Conservation (phyloP, 2,797 vertebrate genomes). For the Sorex maritimensis region DNA sequence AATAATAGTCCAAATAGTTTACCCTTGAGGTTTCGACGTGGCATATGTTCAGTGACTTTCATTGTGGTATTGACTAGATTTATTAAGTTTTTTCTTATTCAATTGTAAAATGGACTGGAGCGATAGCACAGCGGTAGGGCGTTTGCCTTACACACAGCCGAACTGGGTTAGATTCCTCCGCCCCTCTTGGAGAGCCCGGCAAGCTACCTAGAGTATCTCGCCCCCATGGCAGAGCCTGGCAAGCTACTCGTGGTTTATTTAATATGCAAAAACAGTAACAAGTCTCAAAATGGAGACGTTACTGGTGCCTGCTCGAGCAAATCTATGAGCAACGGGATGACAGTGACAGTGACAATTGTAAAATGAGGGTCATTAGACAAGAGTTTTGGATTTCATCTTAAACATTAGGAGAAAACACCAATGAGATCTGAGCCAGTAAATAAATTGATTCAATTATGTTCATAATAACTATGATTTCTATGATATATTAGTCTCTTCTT, state of each 20-base stretch:
- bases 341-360: neutral
- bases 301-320: too few species aligned
- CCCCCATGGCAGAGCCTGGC: too few species aligned
- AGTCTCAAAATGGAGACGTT: too few species aligned
- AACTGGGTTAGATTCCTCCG: too few species aligned
- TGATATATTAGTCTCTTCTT: neutral
- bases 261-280: too few species aligned
- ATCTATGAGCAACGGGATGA: too few species aligned
- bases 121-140: too few species aligned
- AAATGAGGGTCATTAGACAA: neutral
- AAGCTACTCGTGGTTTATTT: too few species aligned
- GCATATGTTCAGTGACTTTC: neutral
- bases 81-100: slow-evolving; percentile 11
- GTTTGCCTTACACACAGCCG: too few species aligned
- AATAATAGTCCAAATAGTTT: neutral
- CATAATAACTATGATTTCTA: slow-evolving; percentile 3
- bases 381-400: slow-evolving; percentile 8
- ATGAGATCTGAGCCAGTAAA: neutral
- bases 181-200: too few species aligned
- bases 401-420: neutral
- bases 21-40: neutral
- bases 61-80: neutral
- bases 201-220: too few species aligned
- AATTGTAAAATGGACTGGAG: neutral
- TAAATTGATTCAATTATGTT: slow-evolving; percentile 12